Base-by-base conservation (phyloP, 2,888 invertebrate genomes). In the Pachydiplax longipennis region DNA sequence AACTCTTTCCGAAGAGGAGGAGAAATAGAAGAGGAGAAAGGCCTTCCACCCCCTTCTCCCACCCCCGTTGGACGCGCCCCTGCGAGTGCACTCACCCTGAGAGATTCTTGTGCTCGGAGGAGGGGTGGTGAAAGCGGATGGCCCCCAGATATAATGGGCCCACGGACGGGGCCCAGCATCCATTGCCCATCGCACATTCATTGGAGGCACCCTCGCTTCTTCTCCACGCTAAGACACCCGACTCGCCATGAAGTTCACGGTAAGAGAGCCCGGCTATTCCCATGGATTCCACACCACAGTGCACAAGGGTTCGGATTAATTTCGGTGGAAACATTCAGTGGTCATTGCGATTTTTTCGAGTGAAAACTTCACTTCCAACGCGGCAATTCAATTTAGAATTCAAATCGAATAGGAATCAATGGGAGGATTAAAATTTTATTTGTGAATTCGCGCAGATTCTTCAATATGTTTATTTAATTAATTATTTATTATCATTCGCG, bases 41-140 rank as follows among this genome's bases (percentile, higher is more conserved):
- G 73, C 58, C 35, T 58, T 31, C n/a, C 83, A 18, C 35, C 83
- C n/a, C 58, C 58, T 35, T 58, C 58, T 35, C 2, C 18, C 37
- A 10, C 73, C 31, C 73, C 73, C 13, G 12, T 73, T 10, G 13
- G 13, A 73, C 25, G 22, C 73, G 25, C 25, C 25, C 73, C 25
- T 25, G 4, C 73, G 25, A 73, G 73, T 73, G 73, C 73, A 25
- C 73, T 73, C 73, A 73, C 73, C 73, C 73, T 73, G 25, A 13
- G 73, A 73, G 31, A 65, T 58, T 58, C 58, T 35, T 83, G 83
- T 12, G 58, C 31, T 8, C 53, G 58, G 87, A 61, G 87, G 61
- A 87, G 87, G 87, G 83, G 87, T n/a, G 87, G 87, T 87, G 87
- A 87, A 87, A 87, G 87, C 37, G 87, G 87, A 37, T n/a, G 87